Conservation (phyloP, 53 echinoderm and acorn worm species). For the Stichopus horrens region DNA sequence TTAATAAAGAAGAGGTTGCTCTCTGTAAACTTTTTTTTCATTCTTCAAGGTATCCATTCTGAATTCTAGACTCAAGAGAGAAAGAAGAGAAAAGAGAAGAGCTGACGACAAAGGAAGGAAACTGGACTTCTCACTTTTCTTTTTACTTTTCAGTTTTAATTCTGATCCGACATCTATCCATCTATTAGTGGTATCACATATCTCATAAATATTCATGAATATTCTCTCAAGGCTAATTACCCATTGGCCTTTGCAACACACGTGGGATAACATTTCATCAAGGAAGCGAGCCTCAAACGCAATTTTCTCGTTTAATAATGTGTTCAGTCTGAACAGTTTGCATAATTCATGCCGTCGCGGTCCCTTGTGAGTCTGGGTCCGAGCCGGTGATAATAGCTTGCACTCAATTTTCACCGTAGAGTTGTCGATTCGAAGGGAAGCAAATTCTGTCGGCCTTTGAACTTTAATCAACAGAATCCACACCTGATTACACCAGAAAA, state of each 20-base stretch:
- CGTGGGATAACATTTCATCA: conserved; percentile 13
- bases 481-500: conserved; percentile 13
- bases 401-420: background rate
- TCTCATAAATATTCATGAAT: background rate
- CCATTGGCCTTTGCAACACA: conserved; percentile 26
- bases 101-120: no score
- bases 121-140: no score
- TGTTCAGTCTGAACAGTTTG: background rate
- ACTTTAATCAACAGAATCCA: conserved; percentile 17
- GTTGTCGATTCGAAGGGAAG: background rate
- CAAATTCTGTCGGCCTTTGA: conserved; percentile 15
- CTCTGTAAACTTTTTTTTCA: no score
- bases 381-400: background rate
- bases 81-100: no score
- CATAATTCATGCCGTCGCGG: background rate
- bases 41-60: no score
- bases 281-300: conserved; percentile 7
- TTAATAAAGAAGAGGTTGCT: no score
- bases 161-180: background rate
- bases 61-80: no score
- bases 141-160: no score
- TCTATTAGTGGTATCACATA: background rate
- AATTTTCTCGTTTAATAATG: background rate
- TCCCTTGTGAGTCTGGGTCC: background rate
- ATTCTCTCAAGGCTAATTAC: conserved; percentile 27